These are phyloP conservation scores for Chloromyia formosa DNA, from an alignment of 2,888 invertebrate genomes.

Conservation along the genomic window DNA sequence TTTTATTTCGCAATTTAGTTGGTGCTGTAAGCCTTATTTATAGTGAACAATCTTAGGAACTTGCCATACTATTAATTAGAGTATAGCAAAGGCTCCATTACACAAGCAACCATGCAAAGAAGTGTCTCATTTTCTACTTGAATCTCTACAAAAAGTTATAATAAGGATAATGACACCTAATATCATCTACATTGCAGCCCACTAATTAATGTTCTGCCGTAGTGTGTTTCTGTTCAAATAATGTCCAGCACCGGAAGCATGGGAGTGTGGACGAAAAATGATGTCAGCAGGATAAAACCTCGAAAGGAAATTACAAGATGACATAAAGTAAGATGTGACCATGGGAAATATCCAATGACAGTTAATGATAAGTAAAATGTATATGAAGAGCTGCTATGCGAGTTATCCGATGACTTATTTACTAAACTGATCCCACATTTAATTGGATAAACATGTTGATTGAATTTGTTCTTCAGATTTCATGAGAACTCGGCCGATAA, in stretches of 20 bases:
- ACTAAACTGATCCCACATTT: background rate
- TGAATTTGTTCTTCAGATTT: background rate
- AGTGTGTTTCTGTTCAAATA: background rate
- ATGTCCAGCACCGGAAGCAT: background rate
- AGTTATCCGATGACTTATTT: background rate
- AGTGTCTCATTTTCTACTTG: constrained; percentile 10
- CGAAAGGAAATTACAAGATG: background rate
- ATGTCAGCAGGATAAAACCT: background rate
- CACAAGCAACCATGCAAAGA: background rate
- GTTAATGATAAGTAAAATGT: too few relatives aligned
- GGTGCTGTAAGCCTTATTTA: too few relatives aligned
- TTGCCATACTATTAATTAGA: too few relatives aligned
- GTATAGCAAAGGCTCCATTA: background rate
- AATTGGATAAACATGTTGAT: background rate
- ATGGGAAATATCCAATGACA: too few relatives aligned
- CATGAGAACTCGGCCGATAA: too few relatives aligned
- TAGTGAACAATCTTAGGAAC: too few relatives aligned
- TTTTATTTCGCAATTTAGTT: too few relatives aligned
- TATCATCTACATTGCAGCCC: background rate
- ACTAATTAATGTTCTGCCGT: constrained; percentile 15
- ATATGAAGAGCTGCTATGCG: too few relatives aligned
- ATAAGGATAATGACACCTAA: constrained; percentile 6
- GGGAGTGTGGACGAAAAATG: background rate
- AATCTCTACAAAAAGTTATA: background rate
- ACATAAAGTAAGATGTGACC: too few relatives aligned